Conservation (phyloP, 1,140 invertebrate species). For the Hydropsyche tenuis region DNA sequence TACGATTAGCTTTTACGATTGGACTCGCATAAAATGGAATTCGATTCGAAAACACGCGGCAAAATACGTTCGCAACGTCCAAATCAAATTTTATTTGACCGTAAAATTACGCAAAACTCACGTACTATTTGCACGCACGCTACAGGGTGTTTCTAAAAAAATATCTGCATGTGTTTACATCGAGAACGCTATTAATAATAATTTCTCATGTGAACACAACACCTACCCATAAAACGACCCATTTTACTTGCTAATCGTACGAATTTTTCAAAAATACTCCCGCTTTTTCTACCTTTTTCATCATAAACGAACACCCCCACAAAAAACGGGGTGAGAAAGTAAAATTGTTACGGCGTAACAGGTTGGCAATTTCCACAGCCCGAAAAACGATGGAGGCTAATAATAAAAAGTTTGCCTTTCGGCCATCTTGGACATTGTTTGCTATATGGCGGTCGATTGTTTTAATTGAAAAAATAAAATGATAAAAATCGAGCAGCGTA, state of each 20-base stretch:
- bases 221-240: slow-evolving; percentile 25
- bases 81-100: no score
- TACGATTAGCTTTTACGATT: no score
- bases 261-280: slow-evolving; percentile 26
- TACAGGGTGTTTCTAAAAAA: no score
- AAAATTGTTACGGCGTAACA: neutral
- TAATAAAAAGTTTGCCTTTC: slow-evolving; percentile 38
- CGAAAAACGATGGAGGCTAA: slow-evolving; percentile 39
- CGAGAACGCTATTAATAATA: slow-evolving; percentile 13
- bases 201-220: slow-evolving; percentile 23
- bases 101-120: no score
- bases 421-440: slow-evolving; percentile 37
- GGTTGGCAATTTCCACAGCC: slow-evolving; percentile 39
- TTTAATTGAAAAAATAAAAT: slow-evolving; percentile 29
- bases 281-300: neutral
- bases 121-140: no score
- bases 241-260: slow-evolving; percentile 40
- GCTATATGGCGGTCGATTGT: slow-evolving; percentile 3
- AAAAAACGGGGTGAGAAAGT: neutral
- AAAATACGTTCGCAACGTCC: no score
- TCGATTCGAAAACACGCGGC: no score
- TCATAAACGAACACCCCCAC: neutral
- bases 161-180: neutral
- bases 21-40: no score
- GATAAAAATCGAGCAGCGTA: no score